Conservation (phyloP, 2,797 vertebrate genomes). For the Thunnus albacares region DNA sequence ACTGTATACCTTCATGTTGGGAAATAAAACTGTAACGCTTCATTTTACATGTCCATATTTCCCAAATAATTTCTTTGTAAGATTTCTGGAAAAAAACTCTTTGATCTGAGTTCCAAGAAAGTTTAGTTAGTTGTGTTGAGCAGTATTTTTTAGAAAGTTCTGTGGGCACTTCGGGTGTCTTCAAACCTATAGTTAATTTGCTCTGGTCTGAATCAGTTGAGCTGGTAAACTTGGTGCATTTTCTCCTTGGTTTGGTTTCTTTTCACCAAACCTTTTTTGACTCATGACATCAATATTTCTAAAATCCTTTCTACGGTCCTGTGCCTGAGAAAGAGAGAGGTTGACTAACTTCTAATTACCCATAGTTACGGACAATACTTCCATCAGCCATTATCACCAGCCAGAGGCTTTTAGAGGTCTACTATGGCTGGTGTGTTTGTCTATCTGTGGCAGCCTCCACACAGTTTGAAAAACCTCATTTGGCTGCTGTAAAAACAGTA, state of each 20-base stretch:
- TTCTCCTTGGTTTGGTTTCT: too few species aligned
- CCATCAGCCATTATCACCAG: slow-evolving; percentile 28
- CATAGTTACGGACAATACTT: slow-evolving; percentile 11
- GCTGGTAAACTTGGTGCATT: too few species aligned
- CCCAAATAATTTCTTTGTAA: not conserved
- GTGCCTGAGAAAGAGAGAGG: not conserved
- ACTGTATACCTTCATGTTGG: too few species aligned
- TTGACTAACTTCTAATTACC: slow-evolving; percentile 37
- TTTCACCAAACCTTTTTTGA: too few species aligned
- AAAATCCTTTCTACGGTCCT: not conserved
- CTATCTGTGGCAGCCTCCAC: slow-evolving; percentile 12
- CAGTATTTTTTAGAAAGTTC: too few species aligned
- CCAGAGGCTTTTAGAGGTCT: slow-evolving; percentile 27
- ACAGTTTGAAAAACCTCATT: slow-evolving; percentile 37
- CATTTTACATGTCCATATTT: too few species aligned
- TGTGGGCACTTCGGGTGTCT: too few species aligned
- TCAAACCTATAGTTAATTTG: too few species aligned
- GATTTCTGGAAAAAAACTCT: not conserved
- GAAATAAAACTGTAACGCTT: too few species aligned
- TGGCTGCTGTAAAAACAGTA: slow-evolving; percentile 37
- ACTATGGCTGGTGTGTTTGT: slow-evolving; percentile 30
- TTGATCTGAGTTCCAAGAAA: too few species aligned
- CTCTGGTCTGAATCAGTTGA: too few species aligned
- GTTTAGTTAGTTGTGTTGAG: too few species aligned
- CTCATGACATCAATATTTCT: slow-evolving; percentile 7